Base-by-base conservation (phyloP, 2,113 vertebrate species). In the Myodes glareolus region DNA sequence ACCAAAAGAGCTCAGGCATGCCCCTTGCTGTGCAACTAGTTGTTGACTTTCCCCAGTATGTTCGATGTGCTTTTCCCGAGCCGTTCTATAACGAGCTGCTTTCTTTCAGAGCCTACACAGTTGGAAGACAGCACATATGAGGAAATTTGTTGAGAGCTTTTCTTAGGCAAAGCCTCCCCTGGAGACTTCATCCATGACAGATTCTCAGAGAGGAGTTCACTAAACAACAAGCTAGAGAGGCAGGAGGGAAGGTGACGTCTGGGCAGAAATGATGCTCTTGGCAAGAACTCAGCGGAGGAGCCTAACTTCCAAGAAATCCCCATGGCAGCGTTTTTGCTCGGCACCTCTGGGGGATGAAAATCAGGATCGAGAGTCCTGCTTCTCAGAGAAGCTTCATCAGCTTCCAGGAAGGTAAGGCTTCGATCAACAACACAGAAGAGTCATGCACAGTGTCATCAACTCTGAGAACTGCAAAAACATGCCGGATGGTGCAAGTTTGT, bases 401-500 rank as follows among this genome's bases (percentile, higher is more conserved):
- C 80, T 97, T 94, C 94, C 61, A 96, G 92, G 97, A 94, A 96
- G 95, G 92, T 96, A 58, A 96, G 73, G n/a, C 39, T 93, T 33
- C 70, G 29, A 58, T 96, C 63, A 72, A 82, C 21, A 94, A 87
- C 91, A 95, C 78, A 94, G 94, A 88, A 73, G 67, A 94, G 75
- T 97, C 94, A 89, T 36, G 17, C 84, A 72, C 16, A n/a, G 52
- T 63, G 70, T 89, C 96, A 97, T 92, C 88, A 97, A 81, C 87
- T 93, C 90, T 96, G 93, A 42, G 97, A 98, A 98, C 90, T 90
- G 27, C 88, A 95, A 97, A 96, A 97, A 96, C 68, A 97, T 95
- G 96, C 85, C 47, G 11, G 77, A 72, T 80, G 68, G 88, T 72
- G 50, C 52, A 92, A 95, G 78, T 65, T 92, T 95, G 95, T 81